These are phyloP conservation scores for Myanophis thanlyinensis DNA, from an alignment of 2,113 vertebrate species.

Conservation along the genomic window DNA sequence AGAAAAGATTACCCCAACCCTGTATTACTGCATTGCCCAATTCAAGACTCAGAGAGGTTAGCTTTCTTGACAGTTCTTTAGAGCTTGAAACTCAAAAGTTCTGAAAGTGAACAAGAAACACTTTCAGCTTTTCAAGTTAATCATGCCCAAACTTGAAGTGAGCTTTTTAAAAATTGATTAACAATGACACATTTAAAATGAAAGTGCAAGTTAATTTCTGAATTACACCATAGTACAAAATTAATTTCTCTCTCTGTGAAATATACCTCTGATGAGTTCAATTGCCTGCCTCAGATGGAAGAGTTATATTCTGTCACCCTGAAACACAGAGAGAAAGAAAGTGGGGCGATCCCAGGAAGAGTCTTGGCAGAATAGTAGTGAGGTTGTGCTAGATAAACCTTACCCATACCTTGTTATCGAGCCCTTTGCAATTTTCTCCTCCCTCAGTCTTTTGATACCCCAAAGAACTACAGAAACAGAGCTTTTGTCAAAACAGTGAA, in stretches of 20 bases:
- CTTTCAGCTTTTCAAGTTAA: slow-evolving; percentile 26
- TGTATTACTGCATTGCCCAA: neutral
- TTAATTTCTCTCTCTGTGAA: slow-evolving; percentile 79
- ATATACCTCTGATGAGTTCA: slow-evolving; percentile 64
- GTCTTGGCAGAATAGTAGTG: neutral
- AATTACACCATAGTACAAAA: slow-evolving; percentile 74
- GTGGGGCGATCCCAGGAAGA: neutral
- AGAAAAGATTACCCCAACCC: neutral
- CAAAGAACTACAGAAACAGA: neutral
- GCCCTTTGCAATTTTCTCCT: neutral
- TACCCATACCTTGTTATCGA: neutral
- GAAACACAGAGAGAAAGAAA: neutral
- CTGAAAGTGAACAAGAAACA: neutral
- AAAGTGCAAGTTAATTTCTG: slow-evolving; percentile 75
- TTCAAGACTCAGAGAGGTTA: neutral
- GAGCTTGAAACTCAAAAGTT: neutral
- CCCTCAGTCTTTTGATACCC: neutral
- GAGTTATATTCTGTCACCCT: neutral
- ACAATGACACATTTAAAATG: slow-evolving; percentile 70
- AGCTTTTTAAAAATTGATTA: slow-evolving; percentile 69
- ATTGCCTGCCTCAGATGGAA: neutral
- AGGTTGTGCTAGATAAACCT: neutral
- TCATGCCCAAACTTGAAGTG: slow-evolving; percentile 17
- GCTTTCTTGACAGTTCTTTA: neutral
- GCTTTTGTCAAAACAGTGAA: neutral